phyloP scores from a whole-genome alignment of 2,888 invertebrate genomes.

The Gymnoscelis rufifasciata region DNA sequence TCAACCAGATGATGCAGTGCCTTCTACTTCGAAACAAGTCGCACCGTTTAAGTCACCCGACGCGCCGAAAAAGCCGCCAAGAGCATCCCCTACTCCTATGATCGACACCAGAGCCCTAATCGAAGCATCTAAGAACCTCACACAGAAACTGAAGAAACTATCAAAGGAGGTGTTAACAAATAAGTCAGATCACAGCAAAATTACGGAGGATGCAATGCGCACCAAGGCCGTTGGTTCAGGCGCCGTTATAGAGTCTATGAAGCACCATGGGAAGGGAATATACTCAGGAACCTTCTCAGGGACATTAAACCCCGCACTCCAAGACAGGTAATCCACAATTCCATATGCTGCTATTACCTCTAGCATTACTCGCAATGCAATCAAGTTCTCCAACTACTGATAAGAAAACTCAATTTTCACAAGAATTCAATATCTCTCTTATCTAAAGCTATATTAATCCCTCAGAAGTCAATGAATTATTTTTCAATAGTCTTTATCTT shows the following conservation, averaged over 20 bases:
- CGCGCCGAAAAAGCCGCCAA: constrained; percentile 59
- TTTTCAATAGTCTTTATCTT: neutral
- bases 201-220: constrained; percentile 71
- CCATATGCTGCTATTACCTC: neutral
- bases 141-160: constrained; percentile 92
- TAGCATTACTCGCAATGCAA: neutral
- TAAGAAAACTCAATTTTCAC: constrained; percentile 13
- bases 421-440: constrained; percentile 9
- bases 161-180: constrained; percentile 92
- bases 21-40: constrained; percentile 62
- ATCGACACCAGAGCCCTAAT: constrained; percentile 87
- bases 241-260: constrained; percentile 94
- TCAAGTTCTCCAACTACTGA: constrained; percentile 9
- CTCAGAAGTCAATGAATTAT: constrained; percentile 9
- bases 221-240: constrained; percentile 75
- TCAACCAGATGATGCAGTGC: constrained; percentile 54
- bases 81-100: constrained; percentile 59
- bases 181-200: constrained; percentile 71
- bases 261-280: constrained; percentile 95
- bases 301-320: constrained; percentile 94
- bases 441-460: constrained; percentile 9
- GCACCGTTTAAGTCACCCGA: constrained; percentile 56
- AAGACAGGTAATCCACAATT: constrained; percentile 82
- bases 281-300: constrained; percentile 98
- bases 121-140: constrained; percentile 94